phyloP scores from a whole-genome alignment of 2,888 invertebrate genomes.

The Julus scandinavius region DNA sequence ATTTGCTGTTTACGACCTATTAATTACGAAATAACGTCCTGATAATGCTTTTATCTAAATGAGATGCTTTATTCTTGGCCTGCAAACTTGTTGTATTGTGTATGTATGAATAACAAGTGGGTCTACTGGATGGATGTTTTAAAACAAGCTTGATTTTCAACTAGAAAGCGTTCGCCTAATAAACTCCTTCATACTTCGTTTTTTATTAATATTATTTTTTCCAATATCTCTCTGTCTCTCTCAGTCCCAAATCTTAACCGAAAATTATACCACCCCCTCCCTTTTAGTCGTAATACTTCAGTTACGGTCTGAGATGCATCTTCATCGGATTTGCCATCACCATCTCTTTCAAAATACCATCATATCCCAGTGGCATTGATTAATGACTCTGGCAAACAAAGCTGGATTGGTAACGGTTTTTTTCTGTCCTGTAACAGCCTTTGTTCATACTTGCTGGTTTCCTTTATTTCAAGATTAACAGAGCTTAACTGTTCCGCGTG shows the following conservation, averaged over 20 bases:
- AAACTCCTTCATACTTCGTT: constrained; percentile 25
- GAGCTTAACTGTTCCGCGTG: background rate
- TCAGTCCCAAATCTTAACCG: background rate
- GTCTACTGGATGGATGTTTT: constrained; percentile 50
- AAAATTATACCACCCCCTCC: background rate
- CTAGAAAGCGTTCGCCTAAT: constrained; percentile 33
- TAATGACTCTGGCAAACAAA: background rate
- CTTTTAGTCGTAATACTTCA: background rate
- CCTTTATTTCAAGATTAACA: background rate
- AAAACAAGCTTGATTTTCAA: constrained; percentile 41
- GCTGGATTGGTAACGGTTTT: background rate
- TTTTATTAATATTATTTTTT: background rate
- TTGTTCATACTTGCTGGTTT: background rate
- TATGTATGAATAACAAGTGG: constrained; percentile 51
- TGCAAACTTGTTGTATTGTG: constrained; percentile 51
- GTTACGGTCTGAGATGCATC: background rate
- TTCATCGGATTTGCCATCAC: background rate
- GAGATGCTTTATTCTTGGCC: constrained; percentile 56
- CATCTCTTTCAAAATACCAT: background rate
- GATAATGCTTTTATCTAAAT: constrained; percentile 44
- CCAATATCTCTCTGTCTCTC: background rate
- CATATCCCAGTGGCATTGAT: background rate
- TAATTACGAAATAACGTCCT: constrained; percentile 44
- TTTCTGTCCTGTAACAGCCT: background rate
- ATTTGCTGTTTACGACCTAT: constrained; percentile 40